Evolutionary conservation across 2,113 vertebrate genomes (phyloP), one percentile per base, ranked within the genome.

Genomic region (Aldabrachelys gigantea): DNA sequence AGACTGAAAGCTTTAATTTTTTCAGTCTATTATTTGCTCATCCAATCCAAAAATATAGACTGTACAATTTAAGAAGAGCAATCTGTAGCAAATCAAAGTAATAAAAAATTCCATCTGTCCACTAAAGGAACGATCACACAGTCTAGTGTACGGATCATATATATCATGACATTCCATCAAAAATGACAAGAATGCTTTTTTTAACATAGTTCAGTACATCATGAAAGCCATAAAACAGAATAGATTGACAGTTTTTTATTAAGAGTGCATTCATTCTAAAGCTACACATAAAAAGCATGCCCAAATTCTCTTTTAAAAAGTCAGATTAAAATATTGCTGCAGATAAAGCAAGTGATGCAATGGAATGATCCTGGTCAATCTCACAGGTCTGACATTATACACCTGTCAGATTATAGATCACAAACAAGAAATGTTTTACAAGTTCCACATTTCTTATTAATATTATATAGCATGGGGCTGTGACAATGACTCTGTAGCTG

Each of bases 1-100:
- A 97, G 95, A 96, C 91, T 93, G 85, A 97, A 90, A 95, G 91
- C 94, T 97, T 98, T 97, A 97, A 97, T 97, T 96, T 95, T 92
- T 95, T 31, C 85, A 84, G 79, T 85, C 76, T 92, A 9, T 96
- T 96, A 95, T 94, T 94, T 98, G 81, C 35, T 95, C 87, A 31
- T 75, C 94, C 90, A 90, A 52, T 95, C 95, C 81, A 85, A 92
- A 94, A 96, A 93, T 56, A 88, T 3, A 79, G 54, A 90, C 21
- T 8, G 85, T 49, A 72, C 62, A 88, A 89, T 93, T 95, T 92
- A 85, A 88, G 89, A 93, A 95, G 50, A 25, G 82, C 92, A 89
- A 92, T 92, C 84, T 29, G 82, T 91, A 97, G 78, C 95, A 97
- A 96, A 97, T 94, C 84, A 96, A 97, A 97, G 89, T 31, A 97